Evolutionary conservation across 2,113 vertebrate species (phyloP).

Genomic region (Nothoprocta perdicaria): DNA sequence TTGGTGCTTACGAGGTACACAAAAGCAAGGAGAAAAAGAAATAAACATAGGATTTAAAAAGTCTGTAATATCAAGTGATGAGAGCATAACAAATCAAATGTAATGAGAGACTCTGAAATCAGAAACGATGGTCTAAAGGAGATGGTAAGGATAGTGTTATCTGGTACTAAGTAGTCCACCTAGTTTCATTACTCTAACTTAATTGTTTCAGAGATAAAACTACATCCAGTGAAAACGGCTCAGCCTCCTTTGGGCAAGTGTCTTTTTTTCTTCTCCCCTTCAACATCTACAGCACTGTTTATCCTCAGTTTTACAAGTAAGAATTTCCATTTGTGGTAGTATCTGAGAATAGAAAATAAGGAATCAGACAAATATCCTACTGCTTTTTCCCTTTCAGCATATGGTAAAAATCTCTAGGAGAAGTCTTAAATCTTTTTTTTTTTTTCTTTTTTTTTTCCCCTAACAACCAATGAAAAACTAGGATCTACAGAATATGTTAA

Average conservation of each 20-base stretch:
- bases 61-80: background rate
- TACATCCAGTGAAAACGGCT: background rate
- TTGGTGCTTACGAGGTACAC: background rate
- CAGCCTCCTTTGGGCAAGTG: rapidly evolving
- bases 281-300: background rate
- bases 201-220: background rate
- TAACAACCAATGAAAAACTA: background rate
- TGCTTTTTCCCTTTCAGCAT: background rate
- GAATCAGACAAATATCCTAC: background rate
- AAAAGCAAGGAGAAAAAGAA: background rate
- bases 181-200: background rate
- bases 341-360: background rate
- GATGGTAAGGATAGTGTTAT: background rate
- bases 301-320: background rate
- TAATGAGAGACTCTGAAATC: background rate
- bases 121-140: background rate
- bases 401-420: background rate
- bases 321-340: background rate
- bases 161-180: background rate
- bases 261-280: background rate
- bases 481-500: background rate
- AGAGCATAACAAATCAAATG: background rate
- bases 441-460: too few relatives aligned
- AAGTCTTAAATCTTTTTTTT: background rate
- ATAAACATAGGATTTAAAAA: background rate